Percentiles rank a stretch among this genome's conserved stretches.
Conservation (phyloP, 2,797 vertebrate genomes). For the Garrulus glandarius region DNA sequence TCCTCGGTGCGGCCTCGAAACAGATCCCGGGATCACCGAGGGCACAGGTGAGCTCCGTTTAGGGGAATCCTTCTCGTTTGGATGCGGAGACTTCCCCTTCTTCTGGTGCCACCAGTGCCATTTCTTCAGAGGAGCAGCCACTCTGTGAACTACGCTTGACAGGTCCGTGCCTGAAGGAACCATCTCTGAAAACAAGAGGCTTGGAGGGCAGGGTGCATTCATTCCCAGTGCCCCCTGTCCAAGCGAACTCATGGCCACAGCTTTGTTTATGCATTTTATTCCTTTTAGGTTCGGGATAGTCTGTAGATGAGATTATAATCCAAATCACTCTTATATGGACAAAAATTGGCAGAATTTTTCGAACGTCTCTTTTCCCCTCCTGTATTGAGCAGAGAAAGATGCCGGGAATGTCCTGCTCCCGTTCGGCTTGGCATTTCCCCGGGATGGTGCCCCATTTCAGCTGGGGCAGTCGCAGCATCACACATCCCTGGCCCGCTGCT, state of each 20-base stretch:
- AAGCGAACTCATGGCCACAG: background rate
- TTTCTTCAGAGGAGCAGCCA: background rate
- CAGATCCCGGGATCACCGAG: too few species aligned
- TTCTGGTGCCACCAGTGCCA: background rate
- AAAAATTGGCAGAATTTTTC: background rate
- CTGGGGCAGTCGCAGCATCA: background rate
- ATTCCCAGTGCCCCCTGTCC: background rate
- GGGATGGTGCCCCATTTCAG: background rate
- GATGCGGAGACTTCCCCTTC: background rate
- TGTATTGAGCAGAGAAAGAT: background rate
- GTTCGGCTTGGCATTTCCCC: background rate
- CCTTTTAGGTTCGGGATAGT: background rate
- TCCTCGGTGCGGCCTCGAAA: background rate
- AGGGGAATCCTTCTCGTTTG: background rate
- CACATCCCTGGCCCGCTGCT: background rate
- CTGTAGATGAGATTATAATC: background rate
- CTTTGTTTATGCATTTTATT: background rate
- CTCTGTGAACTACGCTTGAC: background rate
- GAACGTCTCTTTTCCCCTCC: rapidly evolving
- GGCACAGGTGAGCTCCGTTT: background rate
- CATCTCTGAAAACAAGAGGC: background rate
- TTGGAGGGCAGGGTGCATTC: background rate
- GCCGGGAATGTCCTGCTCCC: background rate
- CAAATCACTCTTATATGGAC: background rate
- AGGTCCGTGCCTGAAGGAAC: background rate